phyloP scores from a whole-genome alignment of 2,113 vertebrate genomes.

The Syngnathoides biaculeatus region DNA sequence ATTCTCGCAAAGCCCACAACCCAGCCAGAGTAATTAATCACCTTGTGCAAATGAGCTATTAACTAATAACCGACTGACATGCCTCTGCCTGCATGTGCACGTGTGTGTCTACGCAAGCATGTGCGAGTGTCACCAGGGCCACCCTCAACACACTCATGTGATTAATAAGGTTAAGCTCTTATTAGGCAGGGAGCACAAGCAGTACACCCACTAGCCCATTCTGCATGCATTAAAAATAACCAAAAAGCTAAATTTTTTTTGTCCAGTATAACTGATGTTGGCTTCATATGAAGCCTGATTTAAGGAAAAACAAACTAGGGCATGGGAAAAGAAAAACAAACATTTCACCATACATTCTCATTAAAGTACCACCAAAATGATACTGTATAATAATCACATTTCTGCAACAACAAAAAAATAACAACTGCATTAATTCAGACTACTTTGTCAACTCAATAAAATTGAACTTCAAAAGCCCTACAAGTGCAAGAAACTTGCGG shows the following conservation, averaged over 20 bases:
- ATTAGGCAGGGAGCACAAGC: slow-evolving; percentile 51
- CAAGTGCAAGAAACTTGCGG: background rate
- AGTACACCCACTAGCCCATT: slow-evolving; percentile 18
- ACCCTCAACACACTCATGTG: slow-evolving; percentile 61
- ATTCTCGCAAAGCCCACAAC: slow-evolving; percentile 58
- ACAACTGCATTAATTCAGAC: slow-evolving; percentile 8
- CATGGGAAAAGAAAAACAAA: slow-evolving; percentile 25
- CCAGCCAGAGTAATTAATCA: slow-evolving; percentile 75
- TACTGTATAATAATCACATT: slow-evolving; percentile 35
- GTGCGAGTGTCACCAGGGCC: slow-evolving; percentile 47
- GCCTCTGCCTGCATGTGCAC: slow-evolving; percentile 54
- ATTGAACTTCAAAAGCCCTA: slow-evolving; percentile 4
- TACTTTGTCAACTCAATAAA: background rate
- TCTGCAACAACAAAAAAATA: slow-evolving; percentile 17
- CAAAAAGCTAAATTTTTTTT: slow-evolving; percentile 12
- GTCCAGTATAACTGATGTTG: slow-evolving; percentile 24
- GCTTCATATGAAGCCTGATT: slow-evolving; percentile 10
- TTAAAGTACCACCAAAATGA: slow-evolving; percentile 45
- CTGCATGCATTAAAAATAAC: slow-evolving; percentile 6
- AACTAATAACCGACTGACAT: slow-evolving; percentile 77
- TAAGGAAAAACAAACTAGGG: slow-evolving; percentile 37
- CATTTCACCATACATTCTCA: slow-evolving; percentile 45
- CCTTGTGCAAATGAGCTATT: slow-evolving; percentile 79
- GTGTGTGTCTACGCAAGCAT: slow-evolving; percentile 35
- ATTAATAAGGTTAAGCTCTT: slow-evolving; percentile 73